Evolutionary conservation across 2,113 vertebrate species (phyloP), one percentile per base, ranked within the genome.

Genomic region (Boulengeromyrus knoepffleri): DNA sequence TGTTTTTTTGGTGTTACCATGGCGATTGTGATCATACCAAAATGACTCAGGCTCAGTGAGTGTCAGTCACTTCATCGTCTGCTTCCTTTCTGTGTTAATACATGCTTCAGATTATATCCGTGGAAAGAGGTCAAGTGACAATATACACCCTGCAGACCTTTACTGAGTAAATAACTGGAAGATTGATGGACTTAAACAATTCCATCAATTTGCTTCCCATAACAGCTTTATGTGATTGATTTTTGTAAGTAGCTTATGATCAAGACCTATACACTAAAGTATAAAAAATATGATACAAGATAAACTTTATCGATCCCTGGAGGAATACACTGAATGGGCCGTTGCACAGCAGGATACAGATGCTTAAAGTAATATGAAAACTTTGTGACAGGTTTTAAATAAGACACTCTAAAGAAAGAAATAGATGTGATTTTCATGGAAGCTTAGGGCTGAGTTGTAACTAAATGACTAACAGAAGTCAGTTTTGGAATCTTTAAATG

Each of bases 371-470:
- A 42, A 6, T 19, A 8, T 80, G 17, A 80, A 80, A 80, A 39
- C 36, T 42, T 19, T 42, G 15, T n/a, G 36, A 80, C 31, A 80
- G 74, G 15, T 36, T 42, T 47, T 85, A 49, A 6, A 24, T 45
- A 47, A 47, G 77, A 88, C 70, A 52, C 74, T 91, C 89, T 39
- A 91, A 91, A 36, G 88, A 84, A 88, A 89, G 90, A 95, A 93
- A 95, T 70, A 70, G 2, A 70, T 3, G 62, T 27, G 10, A 27
- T 31, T 94, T 93, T 89, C 89, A 95, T 94, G 93, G 90, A 85
- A 45, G 85, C 87, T 84, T 87, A 70, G 89, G 91, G 92, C 91
- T 92, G 91, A 95, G 94, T 95, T 95, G 91, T 88, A 91, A 70
- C 85, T 92, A 83, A 91, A 89, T 92, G 89, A 87, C 85, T 92